phyloP scores from a whole-genome alignment of 1,140 invertebrate species.

The Drosophila tani region DNA sequence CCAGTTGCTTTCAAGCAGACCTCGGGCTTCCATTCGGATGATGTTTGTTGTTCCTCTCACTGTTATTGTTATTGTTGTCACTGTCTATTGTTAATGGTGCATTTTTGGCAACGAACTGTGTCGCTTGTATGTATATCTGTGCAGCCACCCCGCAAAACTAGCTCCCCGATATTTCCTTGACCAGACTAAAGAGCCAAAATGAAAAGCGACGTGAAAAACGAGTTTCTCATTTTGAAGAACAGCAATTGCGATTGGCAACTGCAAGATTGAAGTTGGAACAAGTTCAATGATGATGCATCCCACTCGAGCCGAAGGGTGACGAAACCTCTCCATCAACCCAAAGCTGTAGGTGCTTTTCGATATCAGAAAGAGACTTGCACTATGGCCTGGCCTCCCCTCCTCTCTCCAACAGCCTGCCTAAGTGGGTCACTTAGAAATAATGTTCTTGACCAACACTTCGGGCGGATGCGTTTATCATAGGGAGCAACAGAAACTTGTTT shows the following conservation, averaged over 20 bases:
- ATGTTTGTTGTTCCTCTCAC: slow-evolving; percentile 19
- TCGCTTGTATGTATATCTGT: slow-evolving; percentile 66
- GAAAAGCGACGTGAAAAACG: slow-evolving; percentile 49
- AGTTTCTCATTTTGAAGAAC: slow-evolving; percentile 46
- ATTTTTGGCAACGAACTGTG: slow-evolving; percentile 61
- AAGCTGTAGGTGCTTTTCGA: neutral
- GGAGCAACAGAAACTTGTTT: slow-evolving; percentile 14
- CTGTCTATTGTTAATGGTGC: slow-evolving; percentile 48
- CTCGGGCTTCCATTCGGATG: slow-evolving; percentile 9
- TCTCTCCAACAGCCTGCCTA: slow-evolving; percentile 23
- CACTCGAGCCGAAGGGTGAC: no score
- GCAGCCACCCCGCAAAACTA: neutral
- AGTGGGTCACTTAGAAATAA: slow-evolving; percentile 73
- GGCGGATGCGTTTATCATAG: slow-evolving; percentile 68
- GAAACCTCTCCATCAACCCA: neutral
- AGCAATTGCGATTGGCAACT: neutral
- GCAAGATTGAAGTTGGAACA: neutral
- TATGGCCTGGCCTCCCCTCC: neutral
- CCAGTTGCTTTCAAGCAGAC: slow-evolving; percentile 11
- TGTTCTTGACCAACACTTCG: slow-evolving; percentile 62
- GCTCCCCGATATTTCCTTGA: slow-evolving; percentile 1
- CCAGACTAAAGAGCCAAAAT: slow-evolving; percentile 32
- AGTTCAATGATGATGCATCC: neutral
- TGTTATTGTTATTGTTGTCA: slow-evolving; percentile 58
- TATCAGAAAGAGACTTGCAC: neutral